Conservation (phyloP, 1,140 invertebrate genomes). For the Zophobas atratus region DNA sequence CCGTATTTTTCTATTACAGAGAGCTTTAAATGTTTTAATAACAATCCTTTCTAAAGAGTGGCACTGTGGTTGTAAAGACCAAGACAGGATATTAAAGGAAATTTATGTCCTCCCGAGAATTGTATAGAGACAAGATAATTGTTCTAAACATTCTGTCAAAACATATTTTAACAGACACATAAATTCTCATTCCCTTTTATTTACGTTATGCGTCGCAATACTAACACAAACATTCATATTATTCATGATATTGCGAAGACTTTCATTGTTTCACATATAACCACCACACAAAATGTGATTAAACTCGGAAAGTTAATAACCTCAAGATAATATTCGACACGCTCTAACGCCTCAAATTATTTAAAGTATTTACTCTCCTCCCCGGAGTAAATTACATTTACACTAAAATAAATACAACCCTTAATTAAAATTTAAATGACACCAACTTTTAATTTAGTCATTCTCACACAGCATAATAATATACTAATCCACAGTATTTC, state of each 20-base stretch:
- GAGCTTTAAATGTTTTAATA: conserved; percentile 23
- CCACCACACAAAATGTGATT: conserved; percentile 5
- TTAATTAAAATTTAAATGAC: too few species aligned
- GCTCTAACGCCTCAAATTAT: conserved; percentile 9
- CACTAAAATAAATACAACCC: too few species aligned
- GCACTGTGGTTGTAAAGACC: conserved; percentile 22
- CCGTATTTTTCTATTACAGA: conserved; percentile 4
- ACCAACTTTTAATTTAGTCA: too few species aligned
- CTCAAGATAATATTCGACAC: conserved; percentile 16
- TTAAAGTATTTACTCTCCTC: neutral
- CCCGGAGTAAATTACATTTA: neutral
- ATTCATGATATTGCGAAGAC: neutral
- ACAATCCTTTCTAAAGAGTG: conserved; percentile 27
- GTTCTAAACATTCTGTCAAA: conserved; percentile 40
- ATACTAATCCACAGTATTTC: neutral
- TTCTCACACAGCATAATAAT: too few species aligned
- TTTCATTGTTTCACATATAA: neutral
- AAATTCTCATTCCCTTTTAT: conserved; percentile 22
- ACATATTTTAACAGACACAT: conserved; percentile 32
- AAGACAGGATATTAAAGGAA: conserved; percentile 33
- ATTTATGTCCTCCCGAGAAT: conserved; percentile 30
- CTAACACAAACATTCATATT: neutral
- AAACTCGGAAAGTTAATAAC: conserved; percentile 16
- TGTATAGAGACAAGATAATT: conserved; percentile 43
- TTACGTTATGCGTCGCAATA: neutral